These are phyloP conservation scores for Scaptodrosophila lebanonensis DNA, from an alignment of 1,140 invertebrate species.

Conservation along the genomic window DNA sequence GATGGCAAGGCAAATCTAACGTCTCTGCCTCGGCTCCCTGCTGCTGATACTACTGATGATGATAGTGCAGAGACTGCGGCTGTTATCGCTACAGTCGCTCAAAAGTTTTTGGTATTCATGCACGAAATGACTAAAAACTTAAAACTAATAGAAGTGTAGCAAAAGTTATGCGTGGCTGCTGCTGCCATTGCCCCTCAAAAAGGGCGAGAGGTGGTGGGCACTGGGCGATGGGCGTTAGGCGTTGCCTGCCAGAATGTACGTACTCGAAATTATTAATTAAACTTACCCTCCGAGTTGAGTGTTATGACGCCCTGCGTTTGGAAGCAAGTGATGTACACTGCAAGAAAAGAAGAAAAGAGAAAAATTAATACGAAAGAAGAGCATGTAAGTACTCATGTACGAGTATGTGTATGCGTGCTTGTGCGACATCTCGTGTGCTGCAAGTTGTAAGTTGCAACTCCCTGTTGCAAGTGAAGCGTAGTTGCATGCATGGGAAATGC, in stretches of 20 bases:
- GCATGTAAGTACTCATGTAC: slow-evolving; percentile 14
- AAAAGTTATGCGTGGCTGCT: slow-evolving; percentile 34
- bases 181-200: not conserved
- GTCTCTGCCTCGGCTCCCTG: not conserved
- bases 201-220: too few species aligned
- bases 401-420: not conserved
- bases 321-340: slow-evolving; percentile 57
- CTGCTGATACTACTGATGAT: slow-evolving; percentile 31
- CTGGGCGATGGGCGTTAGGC: too few species aligned
- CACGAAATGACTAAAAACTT: slow-evolving; percentile 66
- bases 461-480: not conserved
- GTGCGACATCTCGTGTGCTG: slow-evolving; percentile 8
- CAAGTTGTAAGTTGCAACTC: slow-evolving; percentile 5
- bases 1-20: too few species aligned
- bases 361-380: slow-evolving; percentile 6
- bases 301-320: slow-evolving; percentile 50
- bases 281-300: slow-evolving; percentile 75
- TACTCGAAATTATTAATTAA: slow-evolving; percentile 72
- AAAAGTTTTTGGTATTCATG: slow-evolving; percentile 63
- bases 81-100: slow-evolving; percentile 40
- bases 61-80: slow-evolving; percentile 45
- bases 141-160: slow-evolving; percentile 59
- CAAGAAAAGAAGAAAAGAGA: slow-evolving; percentile 30
- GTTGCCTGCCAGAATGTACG: slow-evolving; percentile 16
- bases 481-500: slow-evolving; percentile 27